These are phyloP conservation scores for Sterrhoptilus dennistouni DNA, from an alignment of 2,113 vertebrate species.

Conservation along the genomic window DNA sequence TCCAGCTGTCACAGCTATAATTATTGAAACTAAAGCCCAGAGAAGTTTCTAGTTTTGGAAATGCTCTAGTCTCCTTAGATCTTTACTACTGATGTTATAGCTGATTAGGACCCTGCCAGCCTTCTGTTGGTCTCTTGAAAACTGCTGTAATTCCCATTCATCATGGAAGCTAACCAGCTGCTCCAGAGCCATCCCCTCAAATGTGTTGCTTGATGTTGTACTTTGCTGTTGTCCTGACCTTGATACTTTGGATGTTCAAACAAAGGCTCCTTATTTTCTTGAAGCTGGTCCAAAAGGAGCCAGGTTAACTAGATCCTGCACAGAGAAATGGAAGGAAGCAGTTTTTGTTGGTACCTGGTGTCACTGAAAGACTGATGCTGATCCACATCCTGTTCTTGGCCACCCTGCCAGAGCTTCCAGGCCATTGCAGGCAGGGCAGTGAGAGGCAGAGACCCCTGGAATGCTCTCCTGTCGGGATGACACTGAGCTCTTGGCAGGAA, in stretches of 20 bases:
- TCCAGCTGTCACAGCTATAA: constrained; percentile 77
- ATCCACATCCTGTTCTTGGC: background rate
- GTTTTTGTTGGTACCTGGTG: background rate
- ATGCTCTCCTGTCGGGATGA: background rate
- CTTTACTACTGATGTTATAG: constrained; percentile 78
- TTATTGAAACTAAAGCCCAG: constrained; percentile 65
- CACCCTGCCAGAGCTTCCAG: background rate
- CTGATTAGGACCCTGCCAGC: constrained; percentile 77
- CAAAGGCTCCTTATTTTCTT: constrained; percentile 30
- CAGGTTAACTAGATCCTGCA: background rate
- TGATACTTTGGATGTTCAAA: constrained; percentile 45
- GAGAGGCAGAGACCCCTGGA: background rate
- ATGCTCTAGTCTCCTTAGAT: constrained; percentile 76
- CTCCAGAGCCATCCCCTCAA: constrained; percentile 62
- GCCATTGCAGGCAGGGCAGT: background rate
- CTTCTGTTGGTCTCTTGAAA: constrained; percentile 81
- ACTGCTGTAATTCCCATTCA: constrained; percentile 76
- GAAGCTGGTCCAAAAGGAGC: background rate
- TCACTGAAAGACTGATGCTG: background rate
- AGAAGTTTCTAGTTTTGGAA: constrained; percentile 69
- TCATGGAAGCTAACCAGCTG: constrained; percentile 76
- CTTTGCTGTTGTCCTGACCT: constrained; percentile 66
- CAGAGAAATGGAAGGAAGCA: background rate
- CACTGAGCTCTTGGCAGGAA: background rate
- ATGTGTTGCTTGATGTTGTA: constrained; percentile 24